A percentile compares a stretch with the other conserved stretches of the same genome.
Conservation (phyloP, 2,888 invertebrate genomes). For the Rhamnusium bicolor region DNA sequence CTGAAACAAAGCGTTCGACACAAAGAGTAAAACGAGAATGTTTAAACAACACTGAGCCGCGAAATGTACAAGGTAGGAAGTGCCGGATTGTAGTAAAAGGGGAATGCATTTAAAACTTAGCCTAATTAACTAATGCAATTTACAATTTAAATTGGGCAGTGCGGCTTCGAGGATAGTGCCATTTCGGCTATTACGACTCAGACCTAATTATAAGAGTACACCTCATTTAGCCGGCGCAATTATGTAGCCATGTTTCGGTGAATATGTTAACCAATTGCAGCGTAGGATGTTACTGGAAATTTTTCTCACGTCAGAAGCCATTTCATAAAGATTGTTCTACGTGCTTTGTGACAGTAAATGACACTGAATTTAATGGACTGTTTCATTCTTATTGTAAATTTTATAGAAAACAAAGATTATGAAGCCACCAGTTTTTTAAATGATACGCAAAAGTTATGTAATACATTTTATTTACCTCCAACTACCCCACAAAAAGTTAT, state of each 20-base stretch:
- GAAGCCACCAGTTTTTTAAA: too few relatives aligned
- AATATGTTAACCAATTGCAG: not conserved
- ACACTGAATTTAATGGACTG: too few relatives aligned
- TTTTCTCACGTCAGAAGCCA: not conserved
- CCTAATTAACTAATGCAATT: slow-evolving; percentile 52
- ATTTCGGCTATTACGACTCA: slow-evolving; percentile 38
- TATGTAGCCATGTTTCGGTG: slow-evolving; percentile 13
- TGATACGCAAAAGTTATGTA: too few relatives aligned
- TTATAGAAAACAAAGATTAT: too few relatives aligned
- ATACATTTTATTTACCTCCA: too few relatives aligned
- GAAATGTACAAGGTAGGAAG: slow-evolving; percentile 15
- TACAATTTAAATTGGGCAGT: slow-evolving; percentile 50
- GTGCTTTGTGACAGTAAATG: too few relatives aligned
- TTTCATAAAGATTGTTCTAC: too few relatives aligned
- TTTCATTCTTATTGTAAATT: too few relatives aligned
- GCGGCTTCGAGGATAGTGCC: slow-evolving; percentile 41
- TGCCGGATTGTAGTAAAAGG: slow-evolving; percentile 23
- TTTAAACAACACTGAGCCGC: slow-evolving; percentile 13
- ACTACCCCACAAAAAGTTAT: too few relatives aligned
- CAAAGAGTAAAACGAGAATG: slow-evolving; percentile 8
- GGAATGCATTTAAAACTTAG: slow-evolving; percentile 42
- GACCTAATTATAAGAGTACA: slow-evolving; percentile 55
- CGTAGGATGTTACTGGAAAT: not conserved
- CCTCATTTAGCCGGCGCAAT: slow-evolving; percentile 47
- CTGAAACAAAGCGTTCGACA: not conserved